Evolutionary conservation across 2,113 vertebrate species (phyloP).

Genomic region (human (Homo sapiens)): DNA sequence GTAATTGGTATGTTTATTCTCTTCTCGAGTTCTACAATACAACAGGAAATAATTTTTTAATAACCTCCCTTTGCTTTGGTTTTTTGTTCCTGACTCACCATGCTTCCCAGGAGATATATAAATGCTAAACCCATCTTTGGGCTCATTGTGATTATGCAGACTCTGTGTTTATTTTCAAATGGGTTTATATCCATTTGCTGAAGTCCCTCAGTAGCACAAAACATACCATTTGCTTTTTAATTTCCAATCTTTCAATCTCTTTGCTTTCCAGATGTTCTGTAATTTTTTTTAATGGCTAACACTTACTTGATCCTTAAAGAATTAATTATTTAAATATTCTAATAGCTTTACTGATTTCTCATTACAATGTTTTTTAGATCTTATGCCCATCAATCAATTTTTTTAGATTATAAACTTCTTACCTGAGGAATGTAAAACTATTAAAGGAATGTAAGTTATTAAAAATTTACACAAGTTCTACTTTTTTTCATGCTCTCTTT

Average conservation of each 20-base stretch:
- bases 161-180: slow-evolving; percentile 46
- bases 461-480: neutral
- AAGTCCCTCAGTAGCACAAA: neutral
- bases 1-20: slow-evolving; percentile 91
- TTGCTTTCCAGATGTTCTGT: slow-evolving; percentile 57
- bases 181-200: neutral
- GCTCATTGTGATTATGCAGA: slow-evolving; percentile 51
- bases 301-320: slow-evolving; percentile 42
- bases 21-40: slow-evolving; percentile 72
- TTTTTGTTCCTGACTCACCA: slow-evolving; percentile 54
- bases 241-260: slow-evolving; percentile 41
- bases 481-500: neutral
- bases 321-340: slow-evolving; percentile 60
- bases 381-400: neutral
- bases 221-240: slow-evolving; percentile 41
- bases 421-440: neutral
- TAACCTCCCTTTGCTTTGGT: slow-evolving; percentile 39
- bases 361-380: neutral
- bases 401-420: neutral
- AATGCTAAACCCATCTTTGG: slow-evolving; percentile 44
- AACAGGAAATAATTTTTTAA: slow-evolving; percentile 70
- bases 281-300: slow-evolving; percentile 40
- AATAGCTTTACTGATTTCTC: slow-evolving; percentile 46
- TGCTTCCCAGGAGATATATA: slow-evolving; percentile 52
- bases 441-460: neutral